Evolutionary conservation across 1,140 invertebrate species (phyloP).

Genomic region (Eupeodes corollae): DNA sequence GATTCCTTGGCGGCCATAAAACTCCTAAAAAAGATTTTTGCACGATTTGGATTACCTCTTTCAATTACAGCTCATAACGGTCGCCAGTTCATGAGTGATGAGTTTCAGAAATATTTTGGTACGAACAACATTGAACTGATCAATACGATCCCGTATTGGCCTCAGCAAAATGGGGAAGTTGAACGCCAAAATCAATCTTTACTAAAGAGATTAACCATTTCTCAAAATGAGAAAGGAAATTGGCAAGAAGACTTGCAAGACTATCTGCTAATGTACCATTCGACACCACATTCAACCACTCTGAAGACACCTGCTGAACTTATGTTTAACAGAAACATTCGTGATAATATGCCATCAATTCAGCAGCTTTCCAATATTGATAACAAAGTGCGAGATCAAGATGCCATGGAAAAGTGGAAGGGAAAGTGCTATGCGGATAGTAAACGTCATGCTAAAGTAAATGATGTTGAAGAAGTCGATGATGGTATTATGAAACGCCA

Average conservation of each 20-base stretch:
- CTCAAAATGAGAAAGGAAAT: constrained; percentile 11
- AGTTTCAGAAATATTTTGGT: constrained; percentile 10
- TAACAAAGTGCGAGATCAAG: neutral
- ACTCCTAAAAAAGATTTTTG: constrained; percentile 9
- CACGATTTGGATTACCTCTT: too few relatives aligned
- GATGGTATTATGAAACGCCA: too few relatives aligned
- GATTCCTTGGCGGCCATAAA: too few relatives aligned
- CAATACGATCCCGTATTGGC: constrained; percentile 12
- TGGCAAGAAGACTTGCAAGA: constrained; percentile 14
- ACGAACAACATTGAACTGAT: constrained; percentile 8
- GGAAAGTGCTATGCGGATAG: too few relatives aligned
- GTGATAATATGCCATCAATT: neutral
- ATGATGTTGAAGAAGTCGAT: too few relatives aligned
- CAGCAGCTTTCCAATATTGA: neutral
- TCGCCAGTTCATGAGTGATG: constrained; percentile 8
- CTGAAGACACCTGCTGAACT: neutral
- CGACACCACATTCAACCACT: constrained; percentile 14
- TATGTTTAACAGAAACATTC: neutral
- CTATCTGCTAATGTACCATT: constrained; percentile 26
- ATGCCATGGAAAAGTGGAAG: neutral
- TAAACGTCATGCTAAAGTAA: too few relatives aligned
- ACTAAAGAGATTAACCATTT: constrained; percentile 23
- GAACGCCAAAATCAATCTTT: constrained; percentile 21
- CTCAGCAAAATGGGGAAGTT: constrained; percentile 21
- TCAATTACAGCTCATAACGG: constrained; percentile 13